Percentiles rank a stretch among this genome's conserved stretches.
phyloP scores from a whole-genome alignment of 2,888 invertebrate species.

The Cosmopolites sordidus region DNA sequence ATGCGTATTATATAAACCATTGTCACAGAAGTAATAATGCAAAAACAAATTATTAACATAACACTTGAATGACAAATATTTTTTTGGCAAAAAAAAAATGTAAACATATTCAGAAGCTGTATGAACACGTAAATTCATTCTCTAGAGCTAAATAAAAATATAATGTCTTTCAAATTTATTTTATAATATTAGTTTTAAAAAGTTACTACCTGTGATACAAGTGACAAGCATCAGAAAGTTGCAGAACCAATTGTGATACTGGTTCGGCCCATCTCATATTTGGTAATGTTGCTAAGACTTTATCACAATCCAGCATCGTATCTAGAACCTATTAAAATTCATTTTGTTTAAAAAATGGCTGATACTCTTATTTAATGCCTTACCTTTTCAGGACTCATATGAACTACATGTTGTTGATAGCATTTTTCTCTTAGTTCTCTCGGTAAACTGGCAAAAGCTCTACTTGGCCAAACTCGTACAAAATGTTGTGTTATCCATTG shows the following conservation, averaged over 20 bases:
- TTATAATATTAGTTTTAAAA: too few species aligned
- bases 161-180: too few species aligned
- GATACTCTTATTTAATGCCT: neutral
- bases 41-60: too few species aligned
- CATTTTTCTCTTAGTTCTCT: conserved; percentile 79
- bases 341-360: neutral
- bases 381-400: conserved; percentile 69
- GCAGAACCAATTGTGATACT: conserved; percentile 71
- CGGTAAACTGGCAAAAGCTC: conserved; percentile 81
- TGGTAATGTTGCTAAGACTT: conserved; percentile 70
- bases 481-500: conserved; percentile 87
- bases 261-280: conserved; percentile 78
- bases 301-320: conserved; percentile 79
- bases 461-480: conserved; percentile 84
- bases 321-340: conserved; percentile 59
- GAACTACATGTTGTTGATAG: conserved; percentile 75
- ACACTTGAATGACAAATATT: too few species aligned
- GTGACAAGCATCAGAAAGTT: conserved; percentile 75
- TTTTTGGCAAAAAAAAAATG: too few species aligned
- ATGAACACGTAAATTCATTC: too few species aligned
- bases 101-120: too few species aligned
- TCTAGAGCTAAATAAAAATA: too few species aligned
- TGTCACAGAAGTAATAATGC: too few species aligned
- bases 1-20: too few species aligned
- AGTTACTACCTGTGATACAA: conserved; percentile 57